phyloP scores from a whole-genome alignment of 2,888 invertebrate species.

The Archips xylosteana region DNA sequence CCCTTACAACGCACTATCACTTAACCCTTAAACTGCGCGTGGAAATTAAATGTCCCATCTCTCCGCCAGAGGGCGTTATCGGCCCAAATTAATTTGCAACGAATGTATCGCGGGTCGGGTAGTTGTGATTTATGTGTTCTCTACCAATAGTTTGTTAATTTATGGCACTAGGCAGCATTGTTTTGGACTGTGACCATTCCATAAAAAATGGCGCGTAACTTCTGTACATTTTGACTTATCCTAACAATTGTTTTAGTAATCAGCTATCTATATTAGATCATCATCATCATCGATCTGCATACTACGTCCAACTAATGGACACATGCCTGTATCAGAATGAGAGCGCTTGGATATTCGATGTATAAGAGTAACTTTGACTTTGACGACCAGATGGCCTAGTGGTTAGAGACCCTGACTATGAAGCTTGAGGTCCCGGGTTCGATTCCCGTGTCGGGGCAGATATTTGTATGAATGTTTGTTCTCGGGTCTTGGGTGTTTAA shows the following conservation, averaged over 20 bases:
- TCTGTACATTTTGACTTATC: neutral
- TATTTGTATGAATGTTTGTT: too few species aligned
- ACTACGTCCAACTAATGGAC: too few species aligned
- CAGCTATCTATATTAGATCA: neutral
- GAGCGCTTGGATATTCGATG: too few species aligned
- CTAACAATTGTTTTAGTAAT: neutral
- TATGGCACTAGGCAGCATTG: conserved; percentile 28
- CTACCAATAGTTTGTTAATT: conserved; percentile 39
- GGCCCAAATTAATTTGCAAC: conserved; percentile 44
- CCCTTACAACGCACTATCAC: conserved; percentile 3
- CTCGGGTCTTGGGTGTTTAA: too few species aligned
- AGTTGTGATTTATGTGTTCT: conserved; percentile 33
- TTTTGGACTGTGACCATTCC: conserved; percentile 35
- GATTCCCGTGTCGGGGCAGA: too few species aligned
- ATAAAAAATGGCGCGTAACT: conserved; percentile 5
- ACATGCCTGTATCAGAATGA: too few species aligned
- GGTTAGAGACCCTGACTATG: too few species aligned
- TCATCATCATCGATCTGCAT: too few species aligned
- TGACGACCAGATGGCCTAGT: too few species aligned
- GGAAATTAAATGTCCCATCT: conserved; percentile 50
- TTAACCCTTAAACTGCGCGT: conserved; percentile 40
- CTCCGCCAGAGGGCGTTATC: conserved; percentile 51
- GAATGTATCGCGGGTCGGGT: conserved; percentile 30
- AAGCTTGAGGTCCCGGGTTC: too few species aligned
- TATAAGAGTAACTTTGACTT: too few species aligned